Conservation (phyloP, 1,140 invertebrate genomes). For the Pogonomyrmex barbatus region DNA sequence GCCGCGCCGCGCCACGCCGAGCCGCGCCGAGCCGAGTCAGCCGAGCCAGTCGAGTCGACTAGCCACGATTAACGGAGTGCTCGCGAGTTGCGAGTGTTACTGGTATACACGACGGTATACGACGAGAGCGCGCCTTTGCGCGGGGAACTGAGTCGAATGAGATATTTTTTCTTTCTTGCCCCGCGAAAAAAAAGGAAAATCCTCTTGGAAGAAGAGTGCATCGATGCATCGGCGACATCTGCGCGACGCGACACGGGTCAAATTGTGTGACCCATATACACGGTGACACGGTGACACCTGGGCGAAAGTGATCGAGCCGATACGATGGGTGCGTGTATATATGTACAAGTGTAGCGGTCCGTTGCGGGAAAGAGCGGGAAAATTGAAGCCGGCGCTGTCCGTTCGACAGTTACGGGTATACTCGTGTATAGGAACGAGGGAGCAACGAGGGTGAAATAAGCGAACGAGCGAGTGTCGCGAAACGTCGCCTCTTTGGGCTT, state of each 20-base stretch:
- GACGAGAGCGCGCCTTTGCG: neutral
- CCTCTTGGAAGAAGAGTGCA: neutral
- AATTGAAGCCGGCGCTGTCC: neutral
- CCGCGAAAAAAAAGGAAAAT: no score
- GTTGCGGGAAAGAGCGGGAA: conserved; percentile 64
- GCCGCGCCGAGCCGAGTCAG: neutral
- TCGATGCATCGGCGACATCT: neutral
- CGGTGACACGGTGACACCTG: conserved; percentile 70
- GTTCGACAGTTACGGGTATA: neutral
- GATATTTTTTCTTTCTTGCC: no score
- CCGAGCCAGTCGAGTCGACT: neutral
- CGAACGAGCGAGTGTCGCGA: conserved; percentile 52
- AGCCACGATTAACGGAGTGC: conserved; percentile 13
- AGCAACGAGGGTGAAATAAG: neutral
- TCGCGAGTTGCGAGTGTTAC: neutral
- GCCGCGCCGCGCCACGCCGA: neutral
- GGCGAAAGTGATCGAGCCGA: conserved; percentile 51
- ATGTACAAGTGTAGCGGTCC: neutral
- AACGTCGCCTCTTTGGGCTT: conserved; percentile 17
- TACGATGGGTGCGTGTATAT: neutral
- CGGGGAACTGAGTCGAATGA: neutral
- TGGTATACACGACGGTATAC: no score
- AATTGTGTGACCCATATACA: conserved; percentile 47
- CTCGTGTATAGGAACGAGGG: neutral
- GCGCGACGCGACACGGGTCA: neutral